A percentile compares a stretch with the other conserved stretches of the same genome.
phyloP scores from a whole-genome alignment of 1,140 invertebrate species.

The Ridgeia piscesae region DNA sequence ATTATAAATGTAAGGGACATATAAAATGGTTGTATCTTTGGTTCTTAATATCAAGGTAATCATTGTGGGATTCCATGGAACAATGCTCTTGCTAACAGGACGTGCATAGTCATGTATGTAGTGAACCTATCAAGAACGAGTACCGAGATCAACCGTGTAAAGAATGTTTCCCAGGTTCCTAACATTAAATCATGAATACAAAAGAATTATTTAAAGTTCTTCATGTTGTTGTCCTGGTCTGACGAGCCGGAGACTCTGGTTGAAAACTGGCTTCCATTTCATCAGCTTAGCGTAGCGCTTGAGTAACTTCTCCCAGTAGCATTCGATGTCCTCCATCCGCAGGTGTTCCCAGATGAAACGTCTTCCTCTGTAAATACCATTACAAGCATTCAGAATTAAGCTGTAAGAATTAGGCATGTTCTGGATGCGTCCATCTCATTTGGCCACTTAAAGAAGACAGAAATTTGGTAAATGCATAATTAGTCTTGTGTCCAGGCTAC shows the following conservation, averaged over 20 bases:
- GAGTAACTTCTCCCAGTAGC: slow-evolving; percentile 85
- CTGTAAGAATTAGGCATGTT: background rate
- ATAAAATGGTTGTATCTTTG: background rate
- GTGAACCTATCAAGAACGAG: background rate
- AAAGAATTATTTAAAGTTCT: background rate
- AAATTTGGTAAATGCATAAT: background rate
- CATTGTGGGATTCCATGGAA: background rate
- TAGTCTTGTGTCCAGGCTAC: too few species aligned
- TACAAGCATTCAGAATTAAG: background rate
- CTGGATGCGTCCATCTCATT: background rate
- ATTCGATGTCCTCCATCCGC: slow-evolving; percentile 77
- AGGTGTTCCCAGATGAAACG: slow-evolving; percentile 67
- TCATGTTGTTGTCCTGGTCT: background rate
- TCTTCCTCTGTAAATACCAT: slow-evolving; percentile 21
- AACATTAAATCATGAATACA: background rate
- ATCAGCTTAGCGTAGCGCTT: slow-evolving; percentile 76
- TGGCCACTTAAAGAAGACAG: background rate
- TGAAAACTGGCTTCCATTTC: slow-evolving; percentile 57
- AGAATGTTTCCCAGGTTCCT: background rate
- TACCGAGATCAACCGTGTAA: background rate
- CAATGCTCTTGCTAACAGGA: background rate
- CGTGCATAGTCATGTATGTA: background rate
- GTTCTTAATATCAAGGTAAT: background rate
- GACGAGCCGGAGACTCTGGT: background rate
- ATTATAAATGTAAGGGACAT: background rate